These are phyloP conservation scores for Zaprionus inermis DNA, from an alignment of 1,140 invertebrate genomes.

Conservation along the genomic window DNA sequence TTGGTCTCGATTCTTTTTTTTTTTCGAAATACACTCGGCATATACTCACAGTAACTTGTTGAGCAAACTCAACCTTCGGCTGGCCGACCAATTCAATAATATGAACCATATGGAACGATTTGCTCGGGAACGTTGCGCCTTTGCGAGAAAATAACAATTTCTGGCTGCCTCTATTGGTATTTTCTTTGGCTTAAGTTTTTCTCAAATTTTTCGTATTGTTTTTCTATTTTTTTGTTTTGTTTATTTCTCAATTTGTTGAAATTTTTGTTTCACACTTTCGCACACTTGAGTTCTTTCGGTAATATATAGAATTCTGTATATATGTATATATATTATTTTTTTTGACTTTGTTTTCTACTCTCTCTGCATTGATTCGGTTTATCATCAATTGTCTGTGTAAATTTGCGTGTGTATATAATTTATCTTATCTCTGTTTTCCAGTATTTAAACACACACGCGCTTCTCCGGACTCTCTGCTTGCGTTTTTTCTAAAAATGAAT, in stretches of 20 bases:
- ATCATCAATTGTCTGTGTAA: slow-evolving; percentile 25
- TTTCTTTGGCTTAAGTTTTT: slow-evolving; percentile 25
- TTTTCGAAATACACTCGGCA: slow-evolving; percentile 24
- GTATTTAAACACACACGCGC: slow-evolving; percentile 74
- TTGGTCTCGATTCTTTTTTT: slow-evolving; percentile 47
- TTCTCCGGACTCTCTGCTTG: slow-evolving; percentile 30
- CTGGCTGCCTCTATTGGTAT: slow-evolving; percentile 13
- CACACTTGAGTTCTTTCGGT: slow-evolving; percentile 58
- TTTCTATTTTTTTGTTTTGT: slow-evolving; percentile 18
- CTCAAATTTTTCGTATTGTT: slow-evolving; percentile 19
- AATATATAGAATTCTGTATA: slow-evolving; percentile 41
- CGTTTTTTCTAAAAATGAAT: slow-evolving; percentile 67
- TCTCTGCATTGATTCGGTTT: slow-evolving; percentile 53
- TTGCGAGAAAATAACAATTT: slow-evolving; percentile 74
- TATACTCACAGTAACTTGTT: slow-evolving; percentile 84
- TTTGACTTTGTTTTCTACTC: slow-evolving; percentile 13
- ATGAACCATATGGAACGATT: slow-evolving; percentile 84
- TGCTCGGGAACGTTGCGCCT: slow-evolving; percentile 77
- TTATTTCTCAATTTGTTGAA: slow-evolving; percentile 26
- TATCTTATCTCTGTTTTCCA: slow-evolving; percentile 80
- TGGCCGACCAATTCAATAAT: slow-evolving; percentile 84
- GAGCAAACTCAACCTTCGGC: slow-evolving; percentile 84
- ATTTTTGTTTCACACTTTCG: slow-evolving; percentile 48
- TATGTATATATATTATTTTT: slow-evolving; percentile 26
- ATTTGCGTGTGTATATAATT: slow-evolving; percentile 51